phyloP scores from a whole-genome alignment of 53 echinoderm and acorn worm genomes.

The Stichopus horrens region DNA sequence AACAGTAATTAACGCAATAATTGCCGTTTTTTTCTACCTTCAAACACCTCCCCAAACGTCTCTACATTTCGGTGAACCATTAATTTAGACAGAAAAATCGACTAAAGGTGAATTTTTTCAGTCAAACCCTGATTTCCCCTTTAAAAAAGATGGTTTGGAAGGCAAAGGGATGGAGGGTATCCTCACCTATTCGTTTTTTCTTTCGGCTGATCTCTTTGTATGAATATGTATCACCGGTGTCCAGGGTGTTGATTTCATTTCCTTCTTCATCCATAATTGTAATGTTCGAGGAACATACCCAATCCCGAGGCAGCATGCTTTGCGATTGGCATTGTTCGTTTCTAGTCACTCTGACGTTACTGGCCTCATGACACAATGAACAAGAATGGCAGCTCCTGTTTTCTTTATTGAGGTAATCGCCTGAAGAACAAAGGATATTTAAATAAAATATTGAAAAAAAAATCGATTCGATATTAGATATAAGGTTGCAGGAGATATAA shows the following conservation, averaged over 20 bases:
- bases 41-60: too few species aligned
- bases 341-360: constrained; percentile 6
- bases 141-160: too few species aligned
- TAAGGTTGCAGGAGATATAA: too few species aligned
- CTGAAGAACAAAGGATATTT: not conserved
- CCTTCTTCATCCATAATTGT: not conserved
- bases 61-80: too few species aligned
- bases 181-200: not conserved
- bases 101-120: too few species aligned
- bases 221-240: constrained; percentile 31
- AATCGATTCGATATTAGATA: too few species aligned
- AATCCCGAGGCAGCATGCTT: not conserved
- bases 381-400: not conserved
- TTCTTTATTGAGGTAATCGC: not conserved
- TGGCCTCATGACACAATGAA: constrained; percentile 1
- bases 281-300: constrained; percentile 18
- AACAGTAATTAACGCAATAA: too few species aligned
- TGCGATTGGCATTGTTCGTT: constrained; percentile 15
- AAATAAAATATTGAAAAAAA: too few species aligned
- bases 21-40: too few species aligned
- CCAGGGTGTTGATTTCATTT: not conserved
- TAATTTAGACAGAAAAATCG: too few species aligned
- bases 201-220: not conserved
- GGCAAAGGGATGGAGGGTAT: too few species aligned
- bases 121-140: too few species aligned